phyloP scores from a whole-genome alignment of 1,140 invertebrate genomes.

The Lanistes nyassanus region DNA sequence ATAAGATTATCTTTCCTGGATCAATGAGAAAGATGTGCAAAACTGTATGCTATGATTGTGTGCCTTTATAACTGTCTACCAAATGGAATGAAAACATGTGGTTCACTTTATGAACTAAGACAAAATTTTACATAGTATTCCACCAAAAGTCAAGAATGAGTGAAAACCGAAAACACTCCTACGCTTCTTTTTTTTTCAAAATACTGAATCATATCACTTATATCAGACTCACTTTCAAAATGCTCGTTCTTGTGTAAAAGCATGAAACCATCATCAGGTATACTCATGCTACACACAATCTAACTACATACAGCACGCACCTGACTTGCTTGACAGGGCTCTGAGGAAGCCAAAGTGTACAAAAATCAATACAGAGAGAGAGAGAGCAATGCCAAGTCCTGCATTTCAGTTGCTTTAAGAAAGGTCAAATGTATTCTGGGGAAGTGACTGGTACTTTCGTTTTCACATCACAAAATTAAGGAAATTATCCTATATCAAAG shows the following conservation, averaged over 20 bases:
- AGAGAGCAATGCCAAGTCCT: too few relatives aligned
- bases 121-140: too few relatives aligned
- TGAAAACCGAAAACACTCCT: neutral
- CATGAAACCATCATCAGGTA: neutral
- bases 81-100: too few relatives aligned
- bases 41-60: neutral
- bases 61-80: too few relatives aligned
- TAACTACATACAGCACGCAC: too few relatives aligned
- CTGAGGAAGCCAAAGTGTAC: too few relatives aligned
- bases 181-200: constrained; percentile 1
- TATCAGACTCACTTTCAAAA: neutral
- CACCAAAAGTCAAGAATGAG: neutral
- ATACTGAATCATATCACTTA: too few relatives aligned
- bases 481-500: neutral
- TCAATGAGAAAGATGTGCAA: neutral
- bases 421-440: constrained; percentile 17
- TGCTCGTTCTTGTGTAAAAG: too few relatives aligned
- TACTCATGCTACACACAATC: neutral
- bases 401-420: constrained; percentile 7
- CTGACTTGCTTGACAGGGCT: too few relatives aligned
- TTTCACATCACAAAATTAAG: neutral
- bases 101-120: too few relatives aligned
- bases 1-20: neutral
- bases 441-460: constrained; percentile 8
- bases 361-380: too few relatives aligned